Evolutionary conservation across 2,113 vertebrate genomes (phyloP), one percentile per base, ranked within the genome.

Genomic region (Rhea americana): DNA sequence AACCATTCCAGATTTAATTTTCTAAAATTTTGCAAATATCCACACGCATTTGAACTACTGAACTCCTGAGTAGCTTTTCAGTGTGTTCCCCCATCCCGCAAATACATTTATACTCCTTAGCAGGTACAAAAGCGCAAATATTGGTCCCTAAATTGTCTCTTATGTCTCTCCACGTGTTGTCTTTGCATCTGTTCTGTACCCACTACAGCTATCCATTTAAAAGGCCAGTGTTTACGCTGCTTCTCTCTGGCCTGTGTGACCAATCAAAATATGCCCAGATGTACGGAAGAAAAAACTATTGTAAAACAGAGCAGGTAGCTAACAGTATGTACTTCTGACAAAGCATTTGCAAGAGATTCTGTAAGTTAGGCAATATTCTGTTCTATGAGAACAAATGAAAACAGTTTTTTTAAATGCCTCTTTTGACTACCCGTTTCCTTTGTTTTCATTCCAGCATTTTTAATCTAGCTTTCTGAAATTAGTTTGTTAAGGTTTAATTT

Each of bases 391-490:
- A 8, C 93, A 94, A 89, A 65, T 84, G 85, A 82, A 88, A 79
- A 63, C 85, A 86, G 68, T 93, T 88, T 94, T 70, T 70, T 76
- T 35, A 21, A 88, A 74, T 50, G n/a, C 65, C 68, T 73, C 35
- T 43, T 9, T 63, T 78, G 79, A 65, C 55, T 90, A 47, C 72
- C 67, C 94, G 30, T 76, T 93, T 75, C 48, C 51, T 95, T 90
- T 89, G 75, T 85, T 95, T 92, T 85, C 16, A n/a, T 56, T 85
- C 62, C 59, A 70, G 39, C 50, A 67, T 65, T 89, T 47, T 82
- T 85, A 85, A 95, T 47, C 90, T 89, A 85, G 67, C 56, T 91
- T 92, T 87, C 75, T 75, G 82, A 95, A 88, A 94, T 82, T 65
- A 73, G 47, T 32, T 39, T 72, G n/a, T 45, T 75, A 41, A 72